Conservation (phyloP, 1,140 invertebrate genomes). For the Bicyclus anynana region DNA sequence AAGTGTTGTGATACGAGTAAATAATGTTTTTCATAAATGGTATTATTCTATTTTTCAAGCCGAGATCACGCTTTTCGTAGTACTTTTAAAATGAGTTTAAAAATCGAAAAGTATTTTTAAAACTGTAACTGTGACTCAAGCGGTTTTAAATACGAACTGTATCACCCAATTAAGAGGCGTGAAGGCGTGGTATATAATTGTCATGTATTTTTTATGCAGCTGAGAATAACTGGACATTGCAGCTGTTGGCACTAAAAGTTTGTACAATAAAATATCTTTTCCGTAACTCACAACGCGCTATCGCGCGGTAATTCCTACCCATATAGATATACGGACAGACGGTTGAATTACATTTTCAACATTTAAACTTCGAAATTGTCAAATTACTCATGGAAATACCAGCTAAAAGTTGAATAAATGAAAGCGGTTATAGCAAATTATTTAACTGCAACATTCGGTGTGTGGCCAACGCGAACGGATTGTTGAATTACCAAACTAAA, state of each 20-base stretch:
- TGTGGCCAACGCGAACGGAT: conserved; percentile 45
- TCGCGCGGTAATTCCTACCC: conserved; percentile 19
- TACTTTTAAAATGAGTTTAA: no score
- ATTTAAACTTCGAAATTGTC: conserved; percentile 35
- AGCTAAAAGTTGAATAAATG: conserved; percentile 63
- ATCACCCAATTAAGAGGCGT: not conserved
- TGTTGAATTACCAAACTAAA: conserved; percentile 30
- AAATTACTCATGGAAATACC: conserved; percentile 50
- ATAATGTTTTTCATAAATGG: no score
- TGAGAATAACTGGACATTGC: conserved; percentile 20
- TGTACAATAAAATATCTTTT: conserved; percentile 43
- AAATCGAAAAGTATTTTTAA: no score
- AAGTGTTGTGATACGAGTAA: no score
- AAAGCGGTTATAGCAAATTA: conserved; percentile 70
- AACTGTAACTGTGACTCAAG: no score
- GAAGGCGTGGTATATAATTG: not conserved
- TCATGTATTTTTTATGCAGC: conserved; percentile 22
- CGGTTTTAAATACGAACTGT: not conserved
- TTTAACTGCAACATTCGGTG: conserved; percentile 70
- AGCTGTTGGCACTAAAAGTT: conserved; percentile 49
- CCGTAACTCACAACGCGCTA: conserved; percentile 25
- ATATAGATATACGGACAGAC: conserved; percentile 26
- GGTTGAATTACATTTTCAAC: conserved; percentile 25
- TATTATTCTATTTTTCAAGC: no score
- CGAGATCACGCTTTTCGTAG: no score